Base-by-base conservation (phyloP, 1,140 invertebrate species). In the Spodoptera frugiperda region DNA sequence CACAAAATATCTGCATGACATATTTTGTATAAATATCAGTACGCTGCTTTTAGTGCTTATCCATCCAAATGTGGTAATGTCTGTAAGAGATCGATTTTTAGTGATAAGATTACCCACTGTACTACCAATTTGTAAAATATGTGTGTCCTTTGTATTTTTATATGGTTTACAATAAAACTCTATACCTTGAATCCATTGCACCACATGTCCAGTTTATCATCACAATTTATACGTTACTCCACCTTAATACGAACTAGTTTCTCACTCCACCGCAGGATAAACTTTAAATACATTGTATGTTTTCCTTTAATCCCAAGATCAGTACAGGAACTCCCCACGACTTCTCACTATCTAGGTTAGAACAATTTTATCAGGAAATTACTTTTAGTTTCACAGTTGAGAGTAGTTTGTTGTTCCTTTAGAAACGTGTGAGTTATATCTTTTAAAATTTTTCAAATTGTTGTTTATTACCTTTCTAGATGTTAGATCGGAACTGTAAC, bases 321-420 rank as follows among this genome's bases (percentile, higher is more conserved):
- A 15, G 57, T 46, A n/a, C 17, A 12, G 33, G 44, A 15, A 44
- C 15, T 17, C 39, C 9, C n/a, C 33, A 14, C 33, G 33, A 39
- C 33, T 39, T 39, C 33, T 39, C 33, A 11, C 61, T 44, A 46
- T 65, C 61, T 65, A 12, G 39, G 21, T 65, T 65, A 44, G 39
- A 65, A 65, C 57, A 61, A 61, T 61, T 65, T 65, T 48, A 44
- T 46, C 44, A 30, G 17, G 44, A 65, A 65, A 68, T 68, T 51
- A 67, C 63, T 51, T 68, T 68, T 68, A 33, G 65, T 51, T 51
- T 51, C 44, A 61, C 57, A 51, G 21, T 51, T 48, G 10, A 51
- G 48, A 68, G 17, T 30, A 30, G 21, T 68, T 51, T 51, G 46
- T 68, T 67, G 46, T 67, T 49, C 46, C 48, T 67, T 10, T 8